These are phyloP conservation scores for Meganola albula DNA, from an alignment of 2,888 invertebrate species.

Conservation along the genomic window DNA sequence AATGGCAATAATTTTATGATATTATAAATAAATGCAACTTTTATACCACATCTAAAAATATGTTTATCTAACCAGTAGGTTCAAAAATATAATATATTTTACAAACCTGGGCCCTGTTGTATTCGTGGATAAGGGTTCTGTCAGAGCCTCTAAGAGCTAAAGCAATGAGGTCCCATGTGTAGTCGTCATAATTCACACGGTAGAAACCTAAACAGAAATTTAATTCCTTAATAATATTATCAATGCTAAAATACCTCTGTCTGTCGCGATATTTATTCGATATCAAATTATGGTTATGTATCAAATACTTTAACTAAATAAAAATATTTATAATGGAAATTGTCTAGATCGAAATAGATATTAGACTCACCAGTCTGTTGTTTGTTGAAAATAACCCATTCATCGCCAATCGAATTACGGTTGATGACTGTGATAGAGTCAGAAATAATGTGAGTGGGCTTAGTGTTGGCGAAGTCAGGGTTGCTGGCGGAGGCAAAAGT, in stretches of 20 bases:
- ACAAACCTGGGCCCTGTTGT: slow-evolving; percentile 84
- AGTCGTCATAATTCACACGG: slow-evolving; percentile 81
- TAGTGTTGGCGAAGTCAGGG: slow-evolving; percentile 55
- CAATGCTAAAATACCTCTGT: no score
- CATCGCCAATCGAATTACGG: slow-evolving; percentile 46
- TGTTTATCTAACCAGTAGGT: background rate
- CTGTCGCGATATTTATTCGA: no score
- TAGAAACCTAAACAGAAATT: slow-evolving; percentile 77
- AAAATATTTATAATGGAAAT: no score
- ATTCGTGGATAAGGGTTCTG: slow-evolving; percentile 71
- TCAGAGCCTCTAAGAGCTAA: slow-evolving; percentile 50
- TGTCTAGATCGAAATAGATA: no score
- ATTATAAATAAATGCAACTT: background rate
- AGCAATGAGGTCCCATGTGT: slow-evolving; percentile 74
- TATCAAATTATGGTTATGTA: no score
- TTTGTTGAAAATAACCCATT: slow-evolving; percentile 80
- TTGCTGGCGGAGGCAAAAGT: slow-evolving; percentile 60
- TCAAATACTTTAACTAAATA: no score
- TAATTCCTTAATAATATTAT: no score
- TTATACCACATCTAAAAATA: background rate
- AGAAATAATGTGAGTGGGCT: slow-evolving; percentile 56
- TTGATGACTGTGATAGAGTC: slow-evolving; percentile 43
- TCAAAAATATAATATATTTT: background rate
- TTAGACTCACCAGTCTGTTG: slow-evolving; percentile 74
- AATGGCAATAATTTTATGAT: slow-evolving; percentile 9